Conservation (phyloP, 1,140 invertebrate species). For the Aphelenchoides besseyi region DNA sequence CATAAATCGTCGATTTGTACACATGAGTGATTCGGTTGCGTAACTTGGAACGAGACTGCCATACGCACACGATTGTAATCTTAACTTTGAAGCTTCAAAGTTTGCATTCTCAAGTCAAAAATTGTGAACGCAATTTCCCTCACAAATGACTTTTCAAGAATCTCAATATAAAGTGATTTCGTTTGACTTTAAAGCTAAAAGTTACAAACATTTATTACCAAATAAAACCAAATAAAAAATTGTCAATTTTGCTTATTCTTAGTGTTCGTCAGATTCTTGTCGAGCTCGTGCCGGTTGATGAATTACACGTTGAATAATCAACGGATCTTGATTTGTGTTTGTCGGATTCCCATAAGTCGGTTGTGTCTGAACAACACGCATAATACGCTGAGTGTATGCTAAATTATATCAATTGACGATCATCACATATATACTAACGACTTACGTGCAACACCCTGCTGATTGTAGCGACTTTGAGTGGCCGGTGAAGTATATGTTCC, state of each 20-base stretch:
- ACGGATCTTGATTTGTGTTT: not conserved
- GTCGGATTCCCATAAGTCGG: not conserved
- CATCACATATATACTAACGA: not conserved
- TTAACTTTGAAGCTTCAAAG: no score
- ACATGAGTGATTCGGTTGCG: not conserved
- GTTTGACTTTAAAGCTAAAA: no score
- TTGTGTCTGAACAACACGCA: constrained; percentile 9
- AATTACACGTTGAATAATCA: not conserved
- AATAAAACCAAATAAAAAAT: no score
- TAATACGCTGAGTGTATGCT: constrained; percentile 6
- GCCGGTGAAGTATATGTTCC: not conserved
- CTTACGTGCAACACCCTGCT: not conserved
- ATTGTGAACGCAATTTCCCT: no score
- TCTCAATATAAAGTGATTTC: no score
- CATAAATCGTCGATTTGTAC: not conserved
- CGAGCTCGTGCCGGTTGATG: not conserved
- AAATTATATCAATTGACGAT: not conserved
- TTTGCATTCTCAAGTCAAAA: no score
- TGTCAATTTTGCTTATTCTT: no score
- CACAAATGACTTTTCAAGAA: no score
- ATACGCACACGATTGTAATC: no score
- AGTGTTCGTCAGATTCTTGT: not conserved
- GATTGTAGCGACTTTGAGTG: not conserved
- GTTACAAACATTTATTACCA: no score
- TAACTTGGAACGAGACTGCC: no score